Evolutionary conservation across 2,888 invertebrate species (phyloP), one percentile per base, ranked within the genome.

Genomic region (Tinea pellionella): DNA sequence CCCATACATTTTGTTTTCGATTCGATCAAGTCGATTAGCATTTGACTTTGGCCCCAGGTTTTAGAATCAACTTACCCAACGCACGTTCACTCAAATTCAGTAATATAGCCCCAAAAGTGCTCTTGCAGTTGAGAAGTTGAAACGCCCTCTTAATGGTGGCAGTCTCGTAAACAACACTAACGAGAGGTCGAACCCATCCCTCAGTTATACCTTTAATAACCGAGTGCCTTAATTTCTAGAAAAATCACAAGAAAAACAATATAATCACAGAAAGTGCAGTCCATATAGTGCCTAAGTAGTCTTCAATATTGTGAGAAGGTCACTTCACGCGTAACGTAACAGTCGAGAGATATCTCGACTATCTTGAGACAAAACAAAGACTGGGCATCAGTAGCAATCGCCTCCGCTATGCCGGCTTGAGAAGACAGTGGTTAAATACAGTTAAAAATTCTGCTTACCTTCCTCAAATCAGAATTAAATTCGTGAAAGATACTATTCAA

Each of bases 171-270:
- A 68, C 66, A 3, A 76, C 69, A 4, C 75, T 69, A 0, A 76
- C 65, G 32, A 81, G 60, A 0, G 83, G 83, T 1, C 74, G 70
- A 24, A 83, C 80, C 62, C 71, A 74, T 0, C 83, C 83, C 0
- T 62, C 64, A 0, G 63, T 61, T n/a, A 83, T 79, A 1, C 82
- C 80, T 57, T 30, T 32, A 32, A 32, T 30, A 1, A 57, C 29
- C 9, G 24, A 11, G 8, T 57, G 9, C 29, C 11, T 57, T 3
- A 32, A 4, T n/a, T 12, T 57, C 57, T 57, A 32, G 7, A 32
- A 32, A 32, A 57, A 57, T n/a, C n/a, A n/a, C n/a, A n/a, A n/a
- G n/a, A 32, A 32, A n/a, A 41, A 24, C 24, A 24, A 24, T 6
- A 24, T n/a, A n/a, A n/a, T n/a, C n/a, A n/a, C n/a, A n/a, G n/a